Evolutionary conservation across 1,140 invertebrate species (phyloP), one percentile per base, ranked within the genome.

Genomic region (Oncopodura yosiiana): DNA sequence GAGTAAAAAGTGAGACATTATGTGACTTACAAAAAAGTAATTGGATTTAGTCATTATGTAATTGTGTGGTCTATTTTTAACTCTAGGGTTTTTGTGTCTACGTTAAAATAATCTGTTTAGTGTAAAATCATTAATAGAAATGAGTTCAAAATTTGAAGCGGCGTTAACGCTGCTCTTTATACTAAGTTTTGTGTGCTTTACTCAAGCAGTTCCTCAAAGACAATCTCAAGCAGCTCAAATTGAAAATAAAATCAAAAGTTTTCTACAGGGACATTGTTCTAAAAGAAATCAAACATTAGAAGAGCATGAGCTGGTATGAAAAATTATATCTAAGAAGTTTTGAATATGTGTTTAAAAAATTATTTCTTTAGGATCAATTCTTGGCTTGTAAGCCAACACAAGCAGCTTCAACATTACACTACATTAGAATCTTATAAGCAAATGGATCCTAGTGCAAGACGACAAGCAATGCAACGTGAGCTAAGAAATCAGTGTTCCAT

Each of bases 351-450:
- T 23, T 23, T 19, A 29, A 11, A 19, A 26, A 23, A 19, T 5
- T 11, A 11, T 23, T 45, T 45, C 21, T 12, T n/a, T 6, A 55
- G 53, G 45, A 55, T 19, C 30, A 26, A 41, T 55, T 55, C 44
- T 27, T 30, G 37, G 18, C 23, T 4, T 55, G 53, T n/a, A 46
- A 46, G 21, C 53, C 53, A 42, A 39, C 53, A n/a, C 53, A 55
- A 41, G 45, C 44, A 3, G 45, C 45, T 8, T 37, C 44, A 2
- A 49, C 46, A 14, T 30, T 49, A n/a, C 24, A 42, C 45, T 5
- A 55, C 48, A 14, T 27, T 55, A 21, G 53, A 46, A 23, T n/a
- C 27, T 3, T 55, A 48, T 2, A 55, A 55, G 42, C 30, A 26
- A 1, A 1, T 32, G 5, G 53, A 55, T 11, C 37, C 45, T 11